A percentile compares a stretch with the other conserved stretches of the same genome.
These are phyloP conservation scores for Rhizomys pruinosus DNA, from an alignment of 2,113 vertebrate species.

Conservation along the genomic window DNA sequence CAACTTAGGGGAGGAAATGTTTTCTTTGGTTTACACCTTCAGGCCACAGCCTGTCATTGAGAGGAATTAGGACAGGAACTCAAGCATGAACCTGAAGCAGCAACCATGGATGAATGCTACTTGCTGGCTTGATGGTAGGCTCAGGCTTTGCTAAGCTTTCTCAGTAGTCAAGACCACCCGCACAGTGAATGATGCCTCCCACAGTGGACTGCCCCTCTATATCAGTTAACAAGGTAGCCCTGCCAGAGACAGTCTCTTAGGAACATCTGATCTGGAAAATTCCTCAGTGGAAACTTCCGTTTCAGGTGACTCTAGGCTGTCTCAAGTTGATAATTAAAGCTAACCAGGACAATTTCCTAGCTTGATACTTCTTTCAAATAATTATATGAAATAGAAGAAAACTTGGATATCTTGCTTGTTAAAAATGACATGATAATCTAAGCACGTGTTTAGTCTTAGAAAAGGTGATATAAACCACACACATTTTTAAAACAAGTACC, in stretches of 20 bases:
- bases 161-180: background rate
- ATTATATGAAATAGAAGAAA: background rate
- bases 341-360: background rate
- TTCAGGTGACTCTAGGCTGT: background rate
- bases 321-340: background rate
- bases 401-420: background rate
- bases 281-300: background rate
- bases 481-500: background rate
- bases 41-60: background rate
- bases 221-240: background rate
- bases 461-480: background rate
- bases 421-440: background rate
- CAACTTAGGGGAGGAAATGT: background rate
- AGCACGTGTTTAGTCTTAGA: background rate
- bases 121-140: background rate
- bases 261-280: too few species aligned
- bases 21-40: background rate
- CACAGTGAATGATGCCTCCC: background rate
- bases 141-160: background rate
- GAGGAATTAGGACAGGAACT: too few species aligned
- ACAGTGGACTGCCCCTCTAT: background rate
- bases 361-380: background rate
- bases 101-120: background rate
- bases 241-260: background rate
- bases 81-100: background rate